Evolutionary conservation across 2,888 invertebrate genomes (phyloP).

Genomic region (Erebia ligea): DNA sequence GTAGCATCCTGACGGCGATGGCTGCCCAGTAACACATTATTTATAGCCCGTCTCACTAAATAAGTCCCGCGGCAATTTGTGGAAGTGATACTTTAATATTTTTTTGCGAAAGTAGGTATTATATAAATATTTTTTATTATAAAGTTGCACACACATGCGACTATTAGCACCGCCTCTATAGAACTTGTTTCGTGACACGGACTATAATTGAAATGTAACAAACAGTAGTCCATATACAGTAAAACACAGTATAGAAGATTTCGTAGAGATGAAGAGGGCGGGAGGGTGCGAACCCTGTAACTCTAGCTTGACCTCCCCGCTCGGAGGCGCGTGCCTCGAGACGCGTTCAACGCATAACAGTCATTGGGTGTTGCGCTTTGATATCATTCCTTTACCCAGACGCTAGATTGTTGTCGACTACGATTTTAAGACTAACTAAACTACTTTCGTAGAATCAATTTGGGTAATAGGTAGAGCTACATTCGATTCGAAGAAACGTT

Average conservation of each 20-base stretch:
- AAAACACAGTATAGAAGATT: neutral
- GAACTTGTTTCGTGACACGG: too few relatives aligned
- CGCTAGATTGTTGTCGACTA: neutral
- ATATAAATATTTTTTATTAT: too few relatives aligned
- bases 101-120: too few relatives aligned
- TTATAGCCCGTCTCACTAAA: too few relatives aligned
- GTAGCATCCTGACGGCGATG: too few relatives aligned
- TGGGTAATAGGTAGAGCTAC: neutral
- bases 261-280: neutral
- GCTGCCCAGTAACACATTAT: too few relatives aligned
- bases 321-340: slow-evolving; percentile 69
- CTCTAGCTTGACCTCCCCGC: slow-evolving; percentile 43
- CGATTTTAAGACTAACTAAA: neutral
- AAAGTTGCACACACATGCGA: too few relatives aligned
- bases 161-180: too few relatives aligned
- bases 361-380: slow-evolving; percentile 43
- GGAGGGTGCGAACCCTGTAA: slow-evolving; percentile 21
- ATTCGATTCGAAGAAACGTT: neutral
- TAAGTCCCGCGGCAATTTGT: too few relatives aligned
- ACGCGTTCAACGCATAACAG: slow-evolving; percentile 66
- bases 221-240: too few relatives aligned
- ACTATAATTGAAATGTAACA: too few relatives aligned
- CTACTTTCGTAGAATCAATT: neutral
- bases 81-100: too few relatives aligned
- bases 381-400: neutral